These are phyloP conservation scores for Pachymerium ferrugineum DNA, from an alignment of 2,888 invertebrate genomes.

Conservation along the genomic window DNA sequence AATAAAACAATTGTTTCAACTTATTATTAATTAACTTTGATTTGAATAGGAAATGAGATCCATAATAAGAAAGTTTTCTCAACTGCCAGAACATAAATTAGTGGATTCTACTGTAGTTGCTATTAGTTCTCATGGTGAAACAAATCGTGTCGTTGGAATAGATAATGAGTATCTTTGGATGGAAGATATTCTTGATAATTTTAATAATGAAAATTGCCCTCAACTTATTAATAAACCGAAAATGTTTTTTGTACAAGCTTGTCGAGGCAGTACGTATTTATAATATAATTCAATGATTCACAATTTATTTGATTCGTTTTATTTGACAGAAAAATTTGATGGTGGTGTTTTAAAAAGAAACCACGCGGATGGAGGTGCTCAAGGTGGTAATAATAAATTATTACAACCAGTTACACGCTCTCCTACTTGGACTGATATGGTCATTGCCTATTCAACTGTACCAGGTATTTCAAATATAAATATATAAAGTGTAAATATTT, in stretches of 20 bases:
- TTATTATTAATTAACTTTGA: neutral
- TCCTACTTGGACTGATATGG: conserved; percentile 36
- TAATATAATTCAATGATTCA: neutral
- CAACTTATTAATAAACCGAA: conserved; percentile 37
- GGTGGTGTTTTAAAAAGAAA: neutral
- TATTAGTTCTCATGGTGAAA: conserved; percentile 39
- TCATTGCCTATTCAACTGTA: conserved; percentile 35
- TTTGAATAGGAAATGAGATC: conserved; percentile 5
- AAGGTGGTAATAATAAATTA: neutral
- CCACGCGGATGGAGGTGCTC: neutral
- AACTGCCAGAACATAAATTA: neutral
- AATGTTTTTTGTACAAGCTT: conserved; percentile 39
- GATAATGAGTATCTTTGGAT: conserved; percentile 33
- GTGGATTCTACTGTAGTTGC: conserved; percentile 32
- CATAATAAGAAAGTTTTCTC: neutral
- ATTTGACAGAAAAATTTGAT: conserved; percentile 23
- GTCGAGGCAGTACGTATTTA: conserved; percentile 36
- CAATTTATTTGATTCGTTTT: neutral
- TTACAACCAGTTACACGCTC: neutral
- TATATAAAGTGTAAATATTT: no score
- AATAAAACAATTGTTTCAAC: no score
- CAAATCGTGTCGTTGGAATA: conserved; percentile 35
- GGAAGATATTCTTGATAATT: conserved; percentile 36
- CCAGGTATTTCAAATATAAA: no score
- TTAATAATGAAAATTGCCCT: conserved; percentile 38